Conservation (phyloP, 2,113 vertebrate genomes). For the Bubalus kerabau region DNA sequence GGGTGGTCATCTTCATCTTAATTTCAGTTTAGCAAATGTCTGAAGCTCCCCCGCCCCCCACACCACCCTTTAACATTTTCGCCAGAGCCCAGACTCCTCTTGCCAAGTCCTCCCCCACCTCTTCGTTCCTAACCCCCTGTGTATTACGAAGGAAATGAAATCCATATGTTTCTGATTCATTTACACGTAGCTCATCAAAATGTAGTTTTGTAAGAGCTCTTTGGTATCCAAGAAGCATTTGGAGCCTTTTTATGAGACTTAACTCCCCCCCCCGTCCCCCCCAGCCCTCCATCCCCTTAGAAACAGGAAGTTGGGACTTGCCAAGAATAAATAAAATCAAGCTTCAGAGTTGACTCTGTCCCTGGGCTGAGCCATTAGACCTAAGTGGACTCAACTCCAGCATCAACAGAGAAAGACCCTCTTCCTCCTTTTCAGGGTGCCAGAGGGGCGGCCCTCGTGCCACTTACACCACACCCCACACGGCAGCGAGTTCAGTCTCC, state of each 20-base stretch:
- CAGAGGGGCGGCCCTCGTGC: neutral
- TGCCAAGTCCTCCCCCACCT: neutral
- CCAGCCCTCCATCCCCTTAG: neutral
- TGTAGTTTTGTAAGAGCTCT: slow-evolving; percentile 64
- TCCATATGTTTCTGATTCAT: slow-evolving; percentile 69
- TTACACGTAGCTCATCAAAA: slow-evolving; percentile 72
- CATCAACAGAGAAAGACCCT: neutral
- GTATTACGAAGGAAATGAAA: slow-evolving; percentile 58
- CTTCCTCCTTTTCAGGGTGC: neutral
- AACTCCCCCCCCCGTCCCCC: neutral
- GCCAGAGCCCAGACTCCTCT: neutral
- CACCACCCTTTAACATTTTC: neutral
- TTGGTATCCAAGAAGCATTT: slow-evolving; percentile 68
- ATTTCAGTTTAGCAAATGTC: neutral
- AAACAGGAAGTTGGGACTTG: slow-evolving; percentile 60
- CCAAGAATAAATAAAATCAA: slow-evolving; percentile 63
- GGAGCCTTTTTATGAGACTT: slow-evolving; percentile 62
- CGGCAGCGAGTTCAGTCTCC: neutral
- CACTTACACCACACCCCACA: neutral
- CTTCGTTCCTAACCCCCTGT: slow-evolving; percentile 39
- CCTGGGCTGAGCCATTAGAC: neutral
- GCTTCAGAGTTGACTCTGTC: neutral
- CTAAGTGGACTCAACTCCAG: neutral
- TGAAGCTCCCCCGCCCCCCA: neutral
- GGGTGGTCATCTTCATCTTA: neutral